A percentile compares a stretch with the other conserved stretches of the same genome.
Conservation (phyloP, 2,888 invertebrate species). For the Drosophila nr. perissopoda region DNA sequence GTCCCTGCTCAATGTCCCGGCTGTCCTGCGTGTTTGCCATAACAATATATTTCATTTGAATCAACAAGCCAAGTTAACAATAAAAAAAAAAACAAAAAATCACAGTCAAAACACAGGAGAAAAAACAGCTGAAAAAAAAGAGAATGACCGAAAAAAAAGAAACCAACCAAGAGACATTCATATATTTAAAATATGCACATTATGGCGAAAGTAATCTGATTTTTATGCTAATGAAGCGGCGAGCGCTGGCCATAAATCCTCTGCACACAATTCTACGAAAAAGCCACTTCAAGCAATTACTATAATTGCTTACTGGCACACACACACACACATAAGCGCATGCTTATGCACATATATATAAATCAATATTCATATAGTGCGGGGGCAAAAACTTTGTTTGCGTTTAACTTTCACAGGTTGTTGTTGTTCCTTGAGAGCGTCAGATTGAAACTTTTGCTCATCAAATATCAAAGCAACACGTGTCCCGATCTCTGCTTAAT, state of each 20-base stretch:
- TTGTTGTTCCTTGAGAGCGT: not conserved
- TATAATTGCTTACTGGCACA: conserved; percentile 67
- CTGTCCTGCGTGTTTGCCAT: conserved; percentile 78
- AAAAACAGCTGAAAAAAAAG: not conserved
- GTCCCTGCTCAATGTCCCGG: conserved; percentile 57
- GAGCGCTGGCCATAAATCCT: conserved; percentile 63
- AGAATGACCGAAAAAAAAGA: not conserved
- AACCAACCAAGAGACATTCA: conserved; percentile 47
- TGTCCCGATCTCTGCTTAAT: conserved; percentile 58
- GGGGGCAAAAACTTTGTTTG: conserved; percentile 61
- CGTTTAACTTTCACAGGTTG: conserved; percentile 56
- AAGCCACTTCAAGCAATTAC: conserved; percentile 70
- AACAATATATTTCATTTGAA: conserved; percentile 79
- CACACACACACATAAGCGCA: conserved; percentile 11
- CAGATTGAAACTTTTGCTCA: conserved; percentile 63
- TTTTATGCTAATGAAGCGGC: conserved; percentile 80
- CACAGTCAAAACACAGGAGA: conserved; percentile 31
- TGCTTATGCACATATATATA: conserved; percentile 30
- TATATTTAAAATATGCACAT: conserved; percentile 76
- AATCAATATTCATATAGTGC: conserved; percentile 60
- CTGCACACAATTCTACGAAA: conserved; percentile 23
- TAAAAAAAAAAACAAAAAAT: conserved; percentile 12
- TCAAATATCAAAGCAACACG: conserved; percentile 81
- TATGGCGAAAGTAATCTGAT: conserved; percentile 77
- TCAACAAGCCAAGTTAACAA: conserved; percentile 64